phyloP scores from a whole-genome alignment of 30 jellyfish, hydroid and myxozoan genomes.

The Turritopsis rubra region DNA sequence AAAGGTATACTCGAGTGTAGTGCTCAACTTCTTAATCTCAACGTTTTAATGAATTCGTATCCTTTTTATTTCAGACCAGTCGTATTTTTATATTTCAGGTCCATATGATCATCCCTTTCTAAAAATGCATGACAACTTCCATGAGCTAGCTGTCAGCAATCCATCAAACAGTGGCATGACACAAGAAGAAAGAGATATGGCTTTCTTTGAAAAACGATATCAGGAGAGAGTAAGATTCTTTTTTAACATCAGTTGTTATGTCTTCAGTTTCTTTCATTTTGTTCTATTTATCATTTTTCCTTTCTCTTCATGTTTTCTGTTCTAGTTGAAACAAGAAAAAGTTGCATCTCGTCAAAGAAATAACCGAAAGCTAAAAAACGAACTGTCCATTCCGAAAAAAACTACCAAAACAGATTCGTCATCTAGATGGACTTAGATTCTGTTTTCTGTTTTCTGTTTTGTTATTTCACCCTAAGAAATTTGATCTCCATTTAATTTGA shows the following conservation, averaged over 20 bases:
- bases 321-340: conserved; percentile 3
- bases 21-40: too few species aligned
- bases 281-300: not conserved
- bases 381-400: not conserved
- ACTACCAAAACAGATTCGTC: not conserved
- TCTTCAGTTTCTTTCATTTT: too few species aligned
- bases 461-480: not conserved
- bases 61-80: too few species aligned
- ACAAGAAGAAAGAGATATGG: conserved; percentile 71
- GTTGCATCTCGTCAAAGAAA: not conserved
- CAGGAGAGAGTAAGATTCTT: conserved; percentile 64
- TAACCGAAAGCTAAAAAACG: not conserved
- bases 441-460: not conserved
- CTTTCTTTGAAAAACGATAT: conserved; percentile 72
- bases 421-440: too few species aligned
- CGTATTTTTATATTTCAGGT: too few species aligned
- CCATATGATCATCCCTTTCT: conserved; percentile 77
- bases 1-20: too few species aligned
- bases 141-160: conserved; percentile 35
- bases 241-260: not conserved
- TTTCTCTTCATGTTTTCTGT: not conserved
- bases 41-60: too few species aligned
- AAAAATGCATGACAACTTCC: conserved; percentile 46
- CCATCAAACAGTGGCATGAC: conserved; percentile 6
- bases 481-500: too few species aligned